Evolutionary conservation across 2,797 vertebrate genomes (phyloP), one percentile per base, ranked within the genome.

Genomic region (Tauraco hartlaubi): DNA sequence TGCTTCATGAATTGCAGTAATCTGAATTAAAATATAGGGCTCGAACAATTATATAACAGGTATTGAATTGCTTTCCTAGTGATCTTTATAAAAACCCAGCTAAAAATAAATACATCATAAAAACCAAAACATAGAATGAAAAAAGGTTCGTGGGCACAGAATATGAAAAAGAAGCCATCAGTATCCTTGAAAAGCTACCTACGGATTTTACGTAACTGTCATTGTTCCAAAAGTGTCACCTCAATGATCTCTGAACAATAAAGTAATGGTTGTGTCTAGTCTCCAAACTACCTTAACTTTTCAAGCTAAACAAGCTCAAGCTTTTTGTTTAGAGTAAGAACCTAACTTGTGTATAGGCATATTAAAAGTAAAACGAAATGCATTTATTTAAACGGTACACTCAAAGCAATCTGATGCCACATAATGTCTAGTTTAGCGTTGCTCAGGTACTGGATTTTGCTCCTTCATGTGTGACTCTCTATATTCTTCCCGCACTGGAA

Each of bases 31-130:
- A 92, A 91, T 77, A 88, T 1, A 85, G 35, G 19, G 15, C 54
- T 88, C 1, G 16, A 93, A 77, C 43, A 80, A 83, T 88, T 85
- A 80, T 9, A 8, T 85, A 90, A 89, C 17, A 74, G 26, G 4
- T 49, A 68, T 25, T 72, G 49, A 91, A 90, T 26, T 68, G 64
- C 37, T 17, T 88, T 72, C 61, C n/a, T 56, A 76, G 52, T 46
- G 48, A 87, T 83, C 64, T 88, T 84, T 28, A 51, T 44, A 90
- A 92, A 88, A 92, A 61, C 2, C 2, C n/a, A 19, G 41, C 82
- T 96, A 88, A 94, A 97, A 92, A 85, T 68, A 72, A 74, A 92
- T 39, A 66, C 12, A 37, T 37, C 23, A 69, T n/a, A 58, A 51
- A 72, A 79, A 79, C 23, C 12, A 69, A 88, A 84, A 43, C 12